Conservation (phyloP, 2,797 vertebrate genomes). For the Coilia nasus region DNA sequence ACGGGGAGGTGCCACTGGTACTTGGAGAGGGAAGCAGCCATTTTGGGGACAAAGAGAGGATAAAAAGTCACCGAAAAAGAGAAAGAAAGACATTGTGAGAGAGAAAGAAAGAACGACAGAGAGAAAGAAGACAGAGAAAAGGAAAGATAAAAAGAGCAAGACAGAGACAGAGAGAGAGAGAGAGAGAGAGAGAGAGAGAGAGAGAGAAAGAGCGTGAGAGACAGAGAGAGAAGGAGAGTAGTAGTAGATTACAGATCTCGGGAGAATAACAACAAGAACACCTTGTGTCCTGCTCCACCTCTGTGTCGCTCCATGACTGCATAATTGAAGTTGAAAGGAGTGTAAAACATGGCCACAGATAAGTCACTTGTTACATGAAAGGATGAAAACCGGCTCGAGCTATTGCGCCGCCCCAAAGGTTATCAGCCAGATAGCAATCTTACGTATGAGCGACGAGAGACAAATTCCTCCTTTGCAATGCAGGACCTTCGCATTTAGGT, state of each 20-base stretch:
- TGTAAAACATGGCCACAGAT: background rate
- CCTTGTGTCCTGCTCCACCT: background rate
- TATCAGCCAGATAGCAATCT: background rate
- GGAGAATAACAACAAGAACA: background rate
- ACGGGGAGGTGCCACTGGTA: background rate
- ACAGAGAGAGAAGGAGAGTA: background rate
- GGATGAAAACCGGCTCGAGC: background rate
- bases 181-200: background rate
- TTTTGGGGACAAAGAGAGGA: background rate
- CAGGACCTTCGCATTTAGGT: background rate
- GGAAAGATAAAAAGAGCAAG: background rate
- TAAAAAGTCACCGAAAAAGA: constrained; percentile 6
- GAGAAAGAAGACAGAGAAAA: constrained; percentile 8
- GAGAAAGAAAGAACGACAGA: background rate
- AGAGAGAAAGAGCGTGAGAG: background rate
- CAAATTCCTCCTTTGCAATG: background rate
- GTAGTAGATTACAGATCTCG: background rate
- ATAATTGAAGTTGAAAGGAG: background rate
- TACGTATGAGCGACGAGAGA: background rate
- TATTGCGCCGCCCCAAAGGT: constrained; percentile 1
- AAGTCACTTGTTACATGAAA: background rate
- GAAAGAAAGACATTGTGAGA: background rate
- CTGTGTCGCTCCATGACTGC: background rate
- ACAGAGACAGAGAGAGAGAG: background rate
- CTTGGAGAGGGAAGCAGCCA: background rate